Conservation (phyloP, 2,888 invertebrate genomes). For the Ornithoptera alexandrae region DNA sequence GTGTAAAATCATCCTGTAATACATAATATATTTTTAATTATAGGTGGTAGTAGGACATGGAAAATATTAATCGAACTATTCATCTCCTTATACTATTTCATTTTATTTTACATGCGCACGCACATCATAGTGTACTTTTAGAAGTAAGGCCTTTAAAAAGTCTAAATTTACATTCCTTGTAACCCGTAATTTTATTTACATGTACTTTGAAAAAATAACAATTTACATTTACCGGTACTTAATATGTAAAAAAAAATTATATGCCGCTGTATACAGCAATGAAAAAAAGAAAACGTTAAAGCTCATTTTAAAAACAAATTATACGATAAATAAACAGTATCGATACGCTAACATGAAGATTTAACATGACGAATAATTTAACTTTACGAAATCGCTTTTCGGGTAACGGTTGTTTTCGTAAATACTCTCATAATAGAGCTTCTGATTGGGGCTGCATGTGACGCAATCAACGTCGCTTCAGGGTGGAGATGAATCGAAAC, state of each 20-base stretch:
- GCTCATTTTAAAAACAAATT: slow-evolving; percentile 3
- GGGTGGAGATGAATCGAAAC: slow-evolving; percentile 39
- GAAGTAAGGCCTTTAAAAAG: too few relatives aligned
- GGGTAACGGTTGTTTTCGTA: slow-evolving; percentile 14
- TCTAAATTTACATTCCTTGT: too few relatives aligned
- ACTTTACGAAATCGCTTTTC: slow-evolving; percentile 18
- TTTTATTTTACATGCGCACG: too few relatives aligned
- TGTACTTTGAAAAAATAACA: neutral
- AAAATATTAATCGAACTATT: too few relatives aligned
- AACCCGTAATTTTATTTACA: too few relatives aligned
- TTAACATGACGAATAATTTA: slow-evolving; percentile 13
- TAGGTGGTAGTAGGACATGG: too few relatives aligned
- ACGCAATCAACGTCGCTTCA: slow-evolving; percentile 43
- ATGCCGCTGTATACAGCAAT: neutral
- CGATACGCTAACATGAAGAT: slow-evolving; percentile 2
- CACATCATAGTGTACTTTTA: too few relatives aligned
- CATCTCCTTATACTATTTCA: too few relatives aligned
- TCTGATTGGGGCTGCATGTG: slow-evolving; percentile 41
- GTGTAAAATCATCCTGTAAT: too few relatives aligned
- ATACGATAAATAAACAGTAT: slow-evolving; percentile 3
- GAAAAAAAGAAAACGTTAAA: neutral
- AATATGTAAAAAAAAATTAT: neutral
- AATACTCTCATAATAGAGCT: slow-evolving; percentile 31
- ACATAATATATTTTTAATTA: too few relatives aligned
- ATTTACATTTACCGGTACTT: neutral